These are phyloP conservation scores for Arctopsyche grandis DNA, from an alignment of 1,140 invertebrate genomes.

Conservation along the genomic window DNA sequence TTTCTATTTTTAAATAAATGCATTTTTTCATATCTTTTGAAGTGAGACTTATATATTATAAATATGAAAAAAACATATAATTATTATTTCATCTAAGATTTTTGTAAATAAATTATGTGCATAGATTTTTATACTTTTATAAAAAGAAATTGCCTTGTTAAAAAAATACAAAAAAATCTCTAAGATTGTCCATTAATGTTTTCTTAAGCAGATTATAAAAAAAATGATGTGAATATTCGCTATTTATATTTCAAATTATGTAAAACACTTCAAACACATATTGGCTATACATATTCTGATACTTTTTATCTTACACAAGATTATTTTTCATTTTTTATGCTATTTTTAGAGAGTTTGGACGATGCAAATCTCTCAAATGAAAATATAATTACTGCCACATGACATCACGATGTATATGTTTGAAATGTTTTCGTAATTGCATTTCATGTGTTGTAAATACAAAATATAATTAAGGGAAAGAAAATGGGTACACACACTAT, in stretches of 20 bases:
- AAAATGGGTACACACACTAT: conserved; percentile 1
- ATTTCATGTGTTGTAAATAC: conserved; percentile 22
- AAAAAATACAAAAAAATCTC: conserved; percentile 45
- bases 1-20: not conserved
- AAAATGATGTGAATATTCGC: conserved; percentile 4
- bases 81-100: conserved; percentile 6
- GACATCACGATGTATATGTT: not conserved
- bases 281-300: not conserved
- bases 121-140: conserved; percentile 52
- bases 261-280: not conserved
- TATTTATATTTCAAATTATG: conserved; percentile 7
- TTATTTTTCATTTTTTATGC: not conserved
- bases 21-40: conserved; percentile 9
- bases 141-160: conserved; percentile 46
- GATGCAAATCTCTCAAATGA: not conserved
- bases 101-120: conserved; percentile 40
- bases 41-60: conserved; percentile 9
- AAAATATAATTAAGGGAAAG: not conserved
- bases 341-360: not conserved
- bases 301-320: too few species aligned
- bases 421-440: conserved; percentile 26
- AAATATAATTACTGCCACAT: not conserved
- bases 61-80: not conserved
- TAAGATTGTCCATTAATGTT: conserved; percentile 48
- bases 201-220: conserved; percentile 25